A percentile compares a stretch with the other conserved stretches of the same genome.
These are phyloP conservation scores for Limnephilus marmoratus DNA, from an alignment of 2,888 invertebrate species.

Conservation along the genomic window DNA sequence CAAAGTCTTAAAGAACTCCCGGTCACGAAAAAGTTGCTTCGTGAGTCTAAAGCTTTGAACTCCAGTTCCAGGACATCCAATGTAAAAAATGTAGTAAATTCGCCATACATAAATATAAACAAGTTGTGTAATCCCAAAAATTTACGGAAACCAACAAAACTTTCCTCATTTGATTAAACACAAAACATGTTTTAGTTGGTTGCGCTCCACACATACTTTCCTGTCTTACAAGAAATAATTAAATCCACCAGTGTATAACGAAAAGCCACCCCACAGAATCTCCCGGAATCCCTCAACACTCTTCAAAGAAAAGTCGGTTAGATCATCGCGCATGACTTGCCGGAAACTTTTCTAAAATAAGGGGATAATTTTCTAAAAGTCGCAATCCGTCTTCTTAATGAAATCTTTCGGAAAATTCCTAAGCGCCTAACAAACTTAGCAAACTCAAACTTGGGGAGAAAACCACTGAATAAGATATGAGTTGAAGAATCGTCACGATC, in stretches of 20 bases:
- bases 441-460: constrained; percentile 28
- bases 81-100: not conserved
- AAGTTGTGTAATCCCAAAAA: not conserved
- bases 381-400: constrained; percentile 65
- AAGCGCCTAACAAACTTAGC: constrained; percentile 57
- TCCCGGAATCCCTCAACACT: constrained; percentile 53
- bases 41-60: not conserved
- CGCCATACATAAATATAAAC: not conserved
- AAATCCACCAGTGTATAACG: constrained; percentile 41
- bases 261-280: constrained; percentile 31
- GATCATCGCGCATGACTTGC: constrained; percentile 56
- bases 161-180: constrained; percentile 13
- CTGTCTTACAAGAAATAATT: constrained; percentile 34
- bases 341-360: constrained; percentile 62
- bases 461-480: constrained; percentile 69
- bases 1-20: too few relatives aligned
- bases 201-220: not conserved
- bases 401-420: constrained; percentile 66
- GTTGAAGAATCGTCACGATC: constrained; percentile 69
- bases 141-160: not conserved
- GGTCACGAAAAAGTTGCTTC: too few relatives aligned
- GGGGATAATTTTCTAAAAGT: constrained; percentile 65
- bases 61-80: not conserved
- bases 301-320: constrained; percentile 62
- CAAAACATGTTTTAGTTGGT: not conserved